phyloP scores from a whole-genome alignment of 1,140 invertebrate genomes.

The Anastrepha ludens region DNA sequence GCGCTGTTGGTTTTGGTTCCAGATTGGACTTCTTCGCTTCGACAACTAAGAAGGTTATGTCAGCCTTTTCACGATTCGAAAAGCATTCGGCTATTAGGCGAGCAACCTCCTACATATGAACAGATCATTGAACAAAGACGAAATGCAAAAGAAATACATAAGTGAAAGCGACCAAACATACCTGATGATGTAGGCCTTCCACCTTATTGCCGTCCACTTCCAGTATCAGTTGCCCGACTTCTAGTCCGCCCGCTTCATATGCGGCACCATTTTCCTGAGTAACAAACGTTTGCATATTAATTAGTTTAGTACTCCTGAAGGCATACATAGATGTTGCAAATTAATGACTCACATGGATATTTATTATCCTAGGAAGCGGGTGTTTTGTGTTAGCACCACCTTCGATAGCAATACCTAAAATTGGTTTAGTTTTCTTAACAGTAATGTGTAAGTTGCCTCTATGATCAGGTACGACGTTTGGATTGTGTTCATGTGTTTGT shows the following conservation, averaged over 20 bases:
- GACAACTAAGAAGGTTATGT: constrained; percentile 92
- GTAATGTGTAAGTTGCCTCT: constrained; percentile 90
- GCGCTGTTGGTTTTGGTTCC: constrained; percentile 89
- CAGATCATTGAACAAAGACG: not conserved
- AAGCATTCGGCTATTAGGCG: constrained; percentile 92
- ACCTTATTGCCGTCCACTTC: constrained; percentile 93
- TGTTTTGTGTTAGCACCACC: constrained; percentile 96
- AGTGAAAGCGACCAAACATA: constrained; percentile 55
- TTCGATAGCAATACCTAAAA: constrained; percentile 96
- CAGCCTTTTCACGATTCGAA: constrained; percentile 86
- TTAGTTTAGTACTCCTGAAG: too few species aligned
- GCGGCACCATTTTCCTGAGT: constrained; percentile 94
- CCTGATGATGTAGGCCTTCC: constrained; percentile 84
- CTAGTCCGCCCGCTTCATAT: constrained; percentile 90
- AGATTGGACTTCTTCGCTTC: constrained; percentile 92
- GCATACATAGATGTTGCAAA: too few species aligned
- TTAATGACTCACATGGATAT: constrained; percentile 88
- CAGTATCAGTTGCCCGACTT: constrained; percentile 94
- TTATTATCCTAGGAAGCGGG: constrained; percentile 94
- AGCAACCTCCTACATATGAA: constrained; percentile 83
- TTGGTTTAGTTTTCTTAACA: constrained; percentile 93
- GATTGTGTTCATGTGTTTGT: constrained; percentile 78
- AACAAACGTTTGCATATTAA: not conserved
- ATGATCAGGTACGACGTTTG: constrained; percentile 85
- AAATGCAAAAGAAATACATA: not conserved